A percentile compares a stretch with the other conserved stretches of the same genome.
Conservation (phyloP, 2,888 invertebrate species). For the Nomada ferruginata region DNA sequence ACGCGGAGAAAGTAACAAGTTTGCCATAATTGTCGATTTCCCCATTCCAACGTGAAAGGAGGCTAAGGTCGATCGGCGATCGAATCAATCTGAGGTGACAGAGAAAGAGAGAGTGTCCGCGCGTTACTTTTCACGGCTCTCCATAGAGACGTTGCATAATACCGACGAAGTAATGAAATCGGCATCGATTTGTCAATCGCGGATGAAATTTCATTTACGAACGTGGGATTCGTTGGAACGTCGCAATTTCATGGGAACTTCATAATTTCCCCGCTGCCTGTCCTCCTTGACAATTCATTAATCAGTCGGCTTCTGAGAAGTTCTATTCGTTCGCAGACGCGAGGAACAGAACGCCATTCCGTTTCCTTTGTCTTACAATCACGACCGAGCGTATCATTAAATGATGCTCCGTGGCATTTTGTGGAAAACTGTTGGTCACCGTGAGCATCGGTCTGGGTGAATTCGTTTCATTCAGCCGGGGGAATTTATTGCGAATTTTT, state of each 20-base stretch:
- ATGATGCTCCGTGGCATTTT: not conserved
- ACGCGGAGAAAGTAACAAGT: slow-evolving; percentile 63
- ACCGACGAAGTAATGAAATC: not conserved
- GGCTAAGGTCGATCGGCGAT: slow-evolving; percentile 71
- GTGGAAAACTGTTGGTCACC: not conserved
- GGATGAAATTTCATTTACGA: not conserved
- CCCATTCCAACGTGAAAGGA: slow-evolving; percentile 63
- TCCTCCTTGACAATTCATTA: not conserved
- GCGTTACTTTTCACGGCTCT: slow-evolving; percentile 20
- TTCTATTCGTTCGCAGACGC: not conserved
- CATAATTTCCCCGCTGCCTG: too few species aligned
- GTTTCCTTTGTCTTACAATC: not conserved
- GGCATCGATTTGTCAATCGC: not conserved
- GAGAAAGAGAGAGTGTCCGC: slow-evolving; percentile 29
- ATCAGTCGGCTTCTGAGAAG: not conserved
- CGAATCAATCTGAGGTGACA: slow-evolving; percentile 52
- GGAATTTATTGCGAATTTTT: too few species aligned
- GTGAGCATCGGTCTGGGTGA: not conserved
- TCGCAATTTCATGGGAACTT: not conserved
- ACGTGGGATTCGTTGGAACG: not conserved
- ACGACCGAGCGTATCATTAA: not conserved
- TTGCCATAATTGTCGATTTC: slow-evolving; percentile 68
- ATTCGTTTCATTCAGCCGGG: not conserved
- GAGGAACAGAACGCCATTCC: not conserved
- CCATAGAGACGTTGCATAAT: slow-evolving; percentile 11